A percentile compares a stretch with the other conserved stretches of the same genome.
Evolutionary conservation across 2,888 invertebrate species (phyloP).

Genomic region (Troides helena): DNA sequence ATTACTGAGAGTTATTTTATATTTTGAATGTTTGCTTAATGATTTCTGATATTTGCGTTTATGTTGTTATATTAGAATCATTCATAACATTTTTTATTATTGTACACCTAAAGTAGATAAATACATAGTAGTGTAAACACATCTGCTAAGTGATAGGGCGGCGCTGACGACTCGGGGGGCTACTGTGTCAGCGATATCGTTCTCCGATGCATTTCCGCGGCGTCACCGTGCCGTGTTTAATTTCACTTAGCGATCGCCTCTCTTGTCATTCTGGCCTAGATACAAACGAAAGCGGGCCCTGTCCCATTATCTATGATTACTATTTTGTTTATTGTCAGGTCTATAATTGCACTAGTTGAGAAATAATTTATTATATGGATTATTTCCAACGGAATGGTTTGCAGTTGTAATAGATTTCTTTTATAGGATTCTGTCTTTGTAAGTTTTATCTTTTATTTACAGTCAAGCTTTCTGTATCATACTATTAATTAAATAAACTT

Average conservation of each 20-base stretch:
- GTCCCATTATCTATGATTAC: slow-evolving; percentile 55
- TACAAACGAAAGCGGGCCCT: slow-evolving; percentile 59
- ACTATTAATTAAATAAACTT: too few species aligned
- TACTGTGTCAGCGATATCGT: slow-evolving; percentile 32
- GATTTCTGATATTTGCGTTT: too few species aligned
- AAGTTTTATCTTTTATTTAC: too few species aligned
- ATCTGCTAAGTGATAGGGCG: slow-evolving; percentile 18
- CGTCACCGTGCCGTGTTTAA: slow-evolving; percentile 44
- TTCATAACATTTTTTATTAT: too few species aligned
- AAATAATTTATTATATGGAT: background rate
- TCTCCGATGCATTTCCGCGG: slow-evolving; percentile 41
- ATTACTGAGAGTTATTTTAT: too few species aligned
- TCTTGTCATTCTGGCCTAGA: slow-evolving; percentile 59
- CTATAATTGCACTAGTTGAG: background rate
- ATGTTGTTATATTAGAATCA: too few species aligned
- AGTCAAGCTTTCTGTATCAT: too few species aligned
- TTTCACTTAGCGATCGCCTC: slow-evolving; percentile 53
- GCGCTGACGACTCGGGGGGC: slow-evolving; percentile 28
- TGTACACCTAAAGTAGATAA: too few species aligned
- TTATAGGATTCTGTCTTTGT: too few species aligned
- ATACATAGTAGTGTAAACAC: slow-evolving; percentile 19
- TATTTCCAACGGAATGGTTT: background rate
- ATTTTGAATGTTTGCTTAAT: too few species aligned
- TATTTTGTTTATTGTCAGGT: slow-evolving; percentile 1
- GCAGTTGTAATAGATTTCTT: too few species aligned